Evolutionary conservation across 2,888 invertebrate species (phyloP).

Genomic region (Diplolepis rosae): DNA sequence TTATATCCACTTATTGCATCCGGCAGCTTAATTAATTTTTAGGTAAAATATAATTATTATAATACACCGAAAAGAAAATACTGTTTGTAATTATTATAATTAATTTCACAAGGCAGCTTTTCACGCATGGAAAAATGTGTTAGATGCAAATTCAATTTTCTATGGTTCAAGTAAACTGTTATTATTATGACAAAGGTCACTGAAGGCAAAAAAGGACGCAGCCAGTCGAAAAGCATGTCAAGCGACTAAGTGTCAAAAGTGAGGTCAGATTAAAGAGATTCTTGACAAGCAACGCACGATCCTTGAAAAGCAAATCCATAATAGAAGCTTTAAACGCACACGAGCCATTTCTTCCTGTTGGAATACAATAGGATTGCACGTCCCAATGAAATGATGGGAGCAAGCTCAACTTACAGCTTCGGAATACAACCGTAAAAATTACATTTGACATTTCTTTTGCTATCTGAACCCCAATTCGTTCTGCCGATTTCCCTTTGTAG

Average conservation of each 20-base stretch:
- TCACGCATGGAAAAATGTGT: neutral
- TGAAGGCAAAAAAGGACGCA: constrained; percentile 17
- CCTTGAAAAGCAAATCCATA: constrained; percentile 3
- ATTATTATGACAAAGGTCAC: constrained; percentile 9
- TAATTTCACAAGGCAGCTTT: too few species aligned
- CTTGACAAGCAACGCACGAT: constrained; percentile 31
- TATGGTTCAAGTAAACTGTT: neutral
- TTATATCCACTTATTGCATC: too few species aligned
- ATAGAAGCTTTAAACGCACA: constrained; percentile 25
- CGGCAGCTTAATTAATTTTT: too few species aligned
- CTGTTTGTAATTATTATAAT: too few species aligned
- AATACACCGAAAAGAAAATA: too few species aligned
- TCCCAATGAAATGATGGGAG: constrained; percentile 15
- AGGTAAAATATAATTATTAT: too few species aligned
- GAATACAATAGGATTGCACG: constrained; percentile 26
- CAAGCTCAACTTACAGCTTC: constrained; percentile 30
- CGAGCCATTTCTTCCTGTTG: constrained; percentile 27
- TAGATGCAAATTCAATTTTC: neutral
- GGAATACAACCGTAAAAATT: constrained; percentile 32
- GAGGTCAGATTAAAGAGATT: constrained; percentile 46
- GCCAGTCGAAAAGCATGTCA: constrained; percentile 20
- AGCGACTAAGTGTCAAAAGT: constrained; percentile 42
- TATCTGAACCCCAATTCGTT: constrained; percentile 25
- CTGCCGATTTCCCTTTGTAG: constrained; percentile 23
- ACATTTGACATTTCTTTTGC: constrained; percentile 33